A percentile compares a stretch with the other conserved stretches of the same genome.
These are phyloP conservation scores for Peromyscus attwateri DNA, from an alignment of 2,797 vertebrate genomes.

Conservation along the genomic window DNA sequence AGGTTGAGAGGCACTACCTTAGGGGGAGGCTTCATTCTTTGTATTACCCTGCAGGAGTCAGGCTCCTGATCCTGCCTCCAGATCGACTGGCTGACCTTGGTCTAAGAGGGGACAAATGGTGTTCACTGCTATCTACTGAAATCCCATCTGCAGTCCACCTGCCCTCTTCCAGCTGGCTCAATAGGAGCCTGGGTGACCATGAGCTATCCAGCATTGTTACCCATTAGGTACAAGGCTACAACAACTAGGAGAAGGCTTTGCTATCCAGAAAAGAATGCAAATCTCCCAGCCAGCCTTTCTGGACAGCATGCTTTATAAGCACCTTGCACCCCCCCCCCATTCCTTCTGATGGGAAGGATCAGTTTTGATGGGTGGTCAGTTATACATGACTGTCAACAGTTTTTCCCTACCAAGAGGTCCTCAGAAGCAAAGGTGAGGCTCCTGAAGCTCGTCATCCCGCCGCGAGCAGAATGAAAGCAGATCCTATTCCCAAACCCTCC, in stretches of 20 bases:
- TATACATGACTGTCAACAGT: background rate
- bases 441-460: background rate
- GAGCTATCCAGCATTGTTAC: background rate
- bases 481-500: background rate
- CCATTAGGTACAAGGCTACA: background rate
- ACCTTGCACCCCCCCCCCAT: background rate
- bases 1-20: background rate
- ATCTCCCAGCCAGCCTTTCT: background rate
- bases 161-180: background rate
- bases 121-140: background rate
- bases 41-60: background rate
- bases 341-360: background rate
- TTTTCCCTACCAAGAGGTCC: background rate
- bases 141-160: background rate
- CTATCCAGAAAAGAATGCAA: background rate
- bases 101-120: background rate
- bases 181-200: background rate
- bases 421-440: background rate
- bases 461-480: background rate
- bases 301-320: background rate
- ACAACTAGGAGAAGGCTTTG: background rate
- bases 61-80: background rate
- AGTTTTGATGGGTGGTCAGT: background rate
- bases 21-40: background rate
- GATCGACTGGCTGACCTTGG: background rate